Evolutionary conservation across 1,140 invertebrate species (phyloP).

Genomic region (Pseudoatta argentina): DNA sequence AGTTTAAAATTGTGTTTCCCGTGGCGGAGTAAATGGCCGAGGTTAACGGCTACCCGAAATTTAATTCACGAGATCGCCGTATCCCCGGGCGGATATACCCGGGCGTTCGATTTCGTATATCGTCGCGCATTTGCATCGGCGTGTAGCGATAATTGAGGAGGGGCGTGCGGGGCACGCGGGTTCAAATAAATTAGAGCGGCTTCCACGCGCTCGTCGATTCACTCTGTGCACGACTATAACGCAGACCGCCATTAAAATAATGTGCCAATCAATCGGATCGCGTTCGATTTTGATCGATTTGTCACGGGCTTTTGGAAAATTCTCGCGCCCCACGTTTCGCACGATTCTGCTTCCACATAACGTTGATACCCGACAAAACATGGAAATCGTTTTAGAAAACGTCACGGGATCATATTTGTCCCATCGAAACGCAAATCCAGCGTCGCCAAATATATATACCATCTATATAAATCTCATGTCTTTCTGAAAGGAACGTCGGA

Average conservation of each 20-base stretch:
- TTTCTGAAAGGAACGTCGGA: neutral
- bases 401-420: conserved; percentile 30
- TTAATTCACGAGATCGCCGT: conserved; percentile 59
- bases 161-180: conserved; percentile 3
- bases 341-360: neutral
- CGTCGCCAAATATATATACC: neutral
- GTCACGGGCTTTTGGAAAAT: conserved; percentile 18
- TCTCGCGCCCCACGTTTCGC: neutral
- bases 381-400: conserved; percentile 33
- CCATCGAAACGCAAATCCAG: neutral
- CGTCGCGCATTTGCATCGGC: conserved; percentile 28
- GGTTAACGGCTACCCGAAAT: conserved; percentile 60
- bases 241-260: conserved; percentile 56
- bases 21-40: conserved; percentile 51
- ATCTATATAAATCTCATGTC: neutral
- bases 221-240: conserved; percentile 10
- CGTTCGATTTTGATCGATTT: conserved; percentile 46
- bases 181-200: conserved; percentile 59
- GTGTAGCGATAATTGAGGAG: conserved; percentile 61
- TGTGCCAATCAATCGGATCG: conserved; percentile 38
- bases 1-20: conserved; percentile 57
- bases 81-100: neutral
- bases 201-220: conserved; percentile 9
- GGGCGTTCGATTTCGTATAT: conserved; percentile 39
- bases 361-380: neutral